These are phyloP conservation scores for Pipa parva DNA, from an alignment of 2,113 vertebrate genomes.

Conservation along the genomic window DNA sequence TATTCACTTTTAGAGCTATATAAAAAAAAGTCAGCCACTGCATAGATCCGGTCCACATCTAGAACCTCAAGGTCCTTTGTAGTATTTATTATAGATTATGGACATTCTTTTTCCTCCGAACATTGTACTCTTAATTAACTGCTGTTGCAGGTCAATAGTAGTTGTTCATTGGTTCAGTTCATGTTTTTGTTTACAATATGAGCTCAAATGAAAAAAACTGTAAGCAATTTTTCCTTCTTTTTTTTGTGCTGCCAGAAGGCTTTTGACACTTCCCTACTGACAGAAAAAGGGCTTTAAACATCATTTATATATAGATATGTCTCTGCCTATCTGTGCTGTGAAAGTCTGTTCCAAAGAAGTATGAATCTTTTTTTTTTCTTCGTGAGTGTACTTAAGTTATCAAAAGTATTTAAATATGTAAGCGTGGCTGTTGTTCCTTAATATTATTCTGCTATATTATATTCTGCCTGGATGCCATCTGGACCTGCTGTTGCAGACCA, in stretches of 20 bases:
- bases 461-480: constrained; percentile 38
- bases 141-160: constrained; percentile 79
- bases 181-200: constrained; percentile 72
- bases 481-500: constrained; percentile 39
- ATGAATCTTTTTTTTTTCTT: constrained; percentile 55
- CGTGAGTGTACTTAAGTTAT: constrained; percentile 74
- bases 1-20: neutral
- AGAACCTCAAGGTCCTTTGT: neutral
- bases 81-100: constrained; percentile 32
- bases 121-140: constrained; percentile 48
- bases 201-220: constrained; percentile 48
- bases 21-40: neutral
- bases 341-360: constrained; percentile 75
- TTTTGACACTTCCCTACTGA: neutral
- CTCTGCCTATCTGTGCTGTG: constrained; percentile 65
- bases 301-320: constrained; percentile 69
- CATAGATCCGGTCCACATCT: constrained; percentile 3
- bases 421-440: constrained; percentile 64
- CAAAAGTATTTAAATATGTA: constrained; percentile 71
- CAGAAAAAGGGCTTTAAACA: constrained; percentile 29
- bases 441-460: constrained; percentile 42
- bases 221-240: constrained; percentile 29
- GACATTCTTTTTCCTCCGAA: constrained; percentile 5
- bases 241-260: neutral
- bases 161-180: constrained; percentile 54